phyloP scores from a whole-genome alignment of 2,797 vertebrate species.

The Uromys caudimaculatus region DNA sequence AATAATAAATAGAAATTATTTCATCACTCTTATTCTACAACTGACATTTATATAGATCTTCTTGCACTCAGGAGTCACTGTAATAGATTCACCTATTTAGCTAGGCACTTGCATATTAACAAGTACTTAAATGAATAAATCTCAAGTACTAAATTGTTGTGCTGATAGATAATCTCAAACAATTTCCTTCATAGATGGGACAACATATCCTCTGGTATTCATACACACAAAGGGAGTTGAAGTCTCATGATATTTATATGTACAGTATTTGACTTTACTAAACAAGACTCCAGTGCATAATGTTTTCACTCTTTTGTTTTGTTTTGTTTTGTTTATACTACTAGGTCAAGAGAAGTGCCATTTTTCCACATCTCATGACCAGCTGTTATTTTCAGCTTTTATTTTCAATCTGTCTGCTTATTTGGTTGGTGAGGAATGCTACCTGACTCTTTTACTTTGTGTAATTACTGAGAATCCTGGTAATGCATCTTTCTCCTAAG shows the following conservation, averaged over 20 bases:
- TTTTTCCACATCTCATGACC: background rate
- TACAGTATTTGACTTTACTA: background rate
- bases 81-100: background rate
- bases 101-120: background rate
- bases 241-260: background rate
- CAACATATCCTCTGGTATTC: background rate
- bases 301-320: background rate
- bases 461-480: background rate
- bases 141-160: background rate
- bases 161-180: background rate
- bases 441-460: constrained; percentile 7
- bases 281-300: background rate
- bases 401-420: background rate
- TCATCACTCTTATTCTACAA: background rate
- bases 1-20: background rate
- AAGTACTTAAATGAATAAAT: background rate
- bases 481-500: background rate
- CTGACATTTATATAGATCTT: background rate
- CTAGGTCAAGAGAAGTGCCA: rapidly evolving
- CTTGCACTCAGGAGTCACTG: background rate
- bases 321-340: background rate
- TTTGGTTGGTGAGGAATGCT: background rate
- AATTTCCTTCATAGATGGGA: background rate
- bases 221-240: background rate
- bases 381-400: background rate